These are phyloP conservation scores for Teleogryllus occipitalis DNA, from an alignment of 1,140 invertebrate species.

Conservation along the genomic window DNA sequence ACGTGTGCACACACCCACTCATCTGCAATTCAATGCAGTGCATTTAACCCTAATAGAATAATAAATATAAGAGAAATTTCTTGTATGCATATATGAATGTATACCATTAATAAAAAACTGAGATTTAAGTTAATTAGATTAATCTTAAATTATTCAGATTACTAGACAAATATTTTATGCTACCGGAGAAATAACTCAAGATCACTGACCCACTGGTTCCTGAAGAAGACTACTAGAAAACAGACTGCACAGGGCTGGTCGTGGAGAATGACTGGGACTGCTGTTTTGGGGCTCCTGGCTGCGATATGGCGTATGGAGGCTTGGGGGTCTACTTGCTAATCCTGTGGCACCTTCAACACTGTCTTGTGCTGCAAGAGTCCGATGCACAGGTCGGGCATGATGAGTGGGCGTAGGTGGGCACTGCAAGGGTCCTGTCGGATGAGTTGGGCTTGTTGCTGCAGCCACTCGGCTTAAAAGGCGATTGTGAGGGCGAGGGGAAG, in stretches of 20 bases:
- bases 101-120: too few relatives aligned
- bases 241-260: neutral
- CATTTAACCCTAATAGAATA: too few relatives aligned
- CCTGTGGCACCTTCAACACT: neutral
- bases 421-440: conserved; percentile 31
- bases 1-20: too few relatives aligned
- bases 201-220: neutral
- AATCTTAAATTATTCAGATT: too few relatives aligned
- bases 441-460: conserved; percentile 10
- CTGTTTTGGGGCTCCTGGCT: neutral
- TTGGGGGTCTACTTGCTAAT: neutral
- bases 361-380: neutral
- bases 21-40: too few relatives aligned
- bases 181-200: neutral
- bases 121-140: too few relatives aligned
- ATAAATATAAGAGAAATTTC: too few relatives aligned
- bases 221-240: neutral
- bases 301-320: neutral
- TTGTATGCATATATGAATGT: too few relatives aligned
- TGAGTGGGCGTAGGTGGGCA: conserved; percentile 78
- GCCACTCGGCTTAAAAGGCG: conserved; percentile 15
- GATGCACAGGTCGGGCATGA: conserved; percentile 42
- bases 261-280: neutral
- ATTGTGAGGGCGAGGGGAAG: conserved; percentile 13
- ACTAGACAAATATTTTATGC: too few relatives aligned